phyloP scores from a whole-genome alignment of 2,888 invertebrate species.

The Leptogaster cylindrica region DNA sequence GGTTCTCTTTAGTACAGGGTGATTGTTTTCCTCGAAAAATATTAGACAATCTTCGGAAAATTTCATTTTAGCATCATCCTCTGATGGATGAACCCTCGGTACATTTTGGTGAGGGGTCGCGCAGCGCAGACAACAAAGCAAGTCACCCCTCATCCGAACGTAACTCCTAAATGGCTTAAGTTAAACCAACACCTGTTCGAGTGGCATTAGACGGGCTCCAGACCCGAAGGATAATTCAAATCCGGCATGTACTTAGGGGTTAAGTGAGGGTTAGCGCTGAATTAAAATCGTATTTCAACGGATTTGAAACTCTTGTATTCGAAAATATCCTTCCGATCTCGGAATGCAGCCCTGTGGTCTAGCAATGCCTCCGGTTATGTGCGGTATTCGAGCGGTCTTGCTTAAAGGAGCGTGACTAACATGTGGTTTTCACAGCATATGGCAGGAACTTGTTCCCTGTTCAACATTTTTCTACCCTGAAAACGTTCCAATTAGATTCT shows the following conservation, averaged over 20 bases:
- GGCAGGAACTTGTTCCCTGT: slow-evolving; percentile 58
- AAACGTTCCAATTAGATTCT: slow-evolving; percentile 62
- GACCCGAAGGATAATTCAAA: slow-evolving; percentile 25
- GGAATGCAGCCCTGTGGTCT: slow-evolving; percentile 25
- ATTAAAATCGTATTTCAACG: slow-evolving; percentile 45
- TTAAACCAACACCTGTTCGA: slow-evolving; percentile 54
- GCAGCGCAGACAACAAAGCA: slow-evolving; percentile 22
- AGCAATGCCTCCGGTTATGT: slow-evolving; percentile 2
- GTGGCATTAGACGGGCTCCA: slow-evolving; percentile 50
- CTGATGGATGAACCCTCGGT: background rate
- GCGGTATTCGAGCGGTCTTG: slow-evolving; percentile 54
- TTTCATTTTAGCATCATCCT: background rate
- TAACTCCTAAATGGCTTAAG: slow-evolving; percentile 42
- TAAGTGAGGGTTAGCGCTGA: slow-evolving; percentile 41
- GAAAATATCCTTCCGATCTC: background rate
- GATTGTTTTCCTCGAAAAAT: background rate
- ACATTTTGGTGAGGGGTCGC: slow-evolving; percentile 12
- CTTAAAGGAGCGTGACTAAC: slow-evolving; percentile 61
- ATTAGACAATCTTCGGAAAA: no score
- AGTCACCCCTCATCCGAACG: slow-evolving; percentile 39
- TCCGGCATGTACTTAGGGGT: slow-evolving; percentile 41
- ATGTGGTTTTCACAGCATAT: slow-evolving; percentile 62
- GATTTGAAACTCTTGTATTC: slow-evolving; percentile 35
- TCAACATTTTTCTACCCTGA: slow-evolving; percentile 28
- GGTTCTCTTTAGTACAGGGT: slow-evolving; percentile 36